Evolutionary conservation across 2,797 vertebrate genomes (phyloP).

Genomic region (Lepilemur ruficaudatus): DNA sequence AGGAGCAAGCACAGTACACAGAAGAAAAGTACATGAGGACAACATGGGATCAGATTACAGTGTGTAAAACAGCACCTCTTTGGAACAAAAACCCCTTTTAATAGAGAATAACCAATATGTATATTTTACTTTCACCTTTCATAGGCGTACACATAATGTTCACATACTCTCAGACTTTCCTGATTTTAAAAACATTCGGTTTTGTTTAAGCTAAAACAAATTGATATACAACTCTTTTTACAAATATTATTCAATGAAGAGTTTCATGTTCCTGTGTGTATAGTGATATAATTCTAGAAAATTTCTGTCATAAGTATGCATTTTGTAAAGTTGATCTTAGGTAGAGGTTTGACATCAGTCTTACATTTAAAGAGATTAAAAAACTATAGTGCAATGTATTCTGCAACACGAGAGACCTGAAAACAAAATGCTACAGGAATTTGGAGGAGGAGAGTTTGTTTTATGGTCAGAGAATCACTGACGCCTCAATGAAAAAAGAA

Average conservation of each 20-base stretch:
- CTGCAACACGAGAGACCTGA: not conserved
- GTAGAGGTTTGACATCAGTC: not conserved
- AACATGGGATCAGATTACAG: too few species aligned
- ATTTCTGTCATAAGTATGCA: fast-evolving
- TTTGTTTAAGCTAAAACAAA: not conserved
- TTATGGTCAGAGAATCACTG: not conserved
- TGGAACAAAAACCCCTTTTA: not conserved
- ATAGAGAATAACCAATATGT: not conserved
- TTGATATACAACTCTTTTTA: not conserved
- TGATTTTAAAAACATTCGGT: not conserved
- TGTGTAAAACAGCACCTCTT: not conserved
- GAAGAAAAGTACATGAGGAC: not conserved
- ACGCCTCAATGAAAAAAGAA: not conserved
- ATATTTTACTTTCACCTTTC: not conserved
- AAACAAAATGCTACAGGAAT: not conserved
- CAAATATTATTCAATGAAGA: not conserved
- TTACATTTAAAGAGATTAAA: not conserved
- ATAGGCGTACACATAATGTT: fast-evolving
- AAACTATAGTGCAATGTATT: not conserved
- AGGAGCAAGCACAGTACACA: not conserved
- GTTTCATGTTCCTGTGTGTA: not conserved
- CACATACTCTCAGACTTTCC: not conserved
- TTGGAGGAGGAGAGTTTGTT: not conserved
- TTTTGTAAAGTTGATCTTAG: not conserved
- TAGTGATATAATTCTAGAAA: not conserved